Conservation (phyloP, 2,113 vertebrate genomes). For the Rhabdomys dilectus region DNA sequence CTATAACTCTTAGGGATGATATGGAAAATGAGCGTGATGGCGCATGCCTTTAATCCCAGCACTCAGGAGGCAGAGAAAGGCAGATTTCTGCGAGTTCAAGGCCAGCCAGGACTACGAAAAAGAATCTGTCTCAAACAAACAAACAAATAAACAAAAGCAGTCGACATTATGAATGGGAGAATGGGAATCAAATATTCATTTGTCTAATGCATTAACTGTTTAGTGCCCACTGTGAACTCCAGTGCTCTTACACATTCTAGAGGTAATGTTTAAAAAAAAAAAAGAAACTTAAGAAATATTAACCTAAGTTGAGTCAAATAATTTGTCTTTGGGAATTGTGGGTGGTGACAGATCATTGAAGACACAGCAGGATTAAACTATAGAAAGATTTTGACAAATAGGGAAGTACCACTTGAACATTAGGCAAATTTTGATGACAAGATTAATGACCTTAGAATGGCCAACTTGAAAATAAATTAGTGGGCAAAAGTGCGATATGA, state of each 20-base stretch:
- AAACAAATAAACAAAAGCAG: neutral
- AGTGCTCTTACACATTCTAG: neutral
- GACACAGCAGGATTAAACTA: neutral
- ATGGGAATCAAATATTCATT: neutral
- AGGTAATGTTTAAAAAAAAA: neutral
- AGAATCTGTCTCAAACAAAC: neutral
- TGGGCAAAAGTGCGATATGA: neutral
- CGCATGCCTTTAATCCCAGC: neutral
- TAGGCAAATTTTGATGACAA: slow-evolving; percentile 33
- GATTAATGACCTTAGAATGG: neutral
- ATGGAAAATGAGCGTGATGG: neutral
- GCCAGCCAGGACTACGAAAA: neutral
- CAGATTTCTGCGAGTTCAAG: neutral
- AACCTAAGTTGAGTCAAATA: neutral
- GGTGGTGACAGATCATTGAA: neutral
- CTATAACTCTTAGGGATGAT: neutral
- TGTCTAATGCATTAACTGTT: slow-evolving; percentile 10
- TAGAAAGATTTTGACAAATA: neutral
- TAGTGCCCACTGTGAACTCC: neutral
- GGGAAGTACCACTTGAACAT: neutral
- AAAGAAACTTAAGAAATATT: slow-evolving; percentile 31
- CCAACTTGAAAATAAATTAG: neutral
- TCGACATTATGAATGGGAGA: neutral
- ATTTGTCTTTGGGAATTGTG: neutral
- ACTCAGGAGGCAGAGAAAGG: neutral